Evolutionary conservation across 92 coral and sea anemone genomes (phyloP), one percentile per base, ranked within the genome.

Genomic region (Porites rus): DNA sequence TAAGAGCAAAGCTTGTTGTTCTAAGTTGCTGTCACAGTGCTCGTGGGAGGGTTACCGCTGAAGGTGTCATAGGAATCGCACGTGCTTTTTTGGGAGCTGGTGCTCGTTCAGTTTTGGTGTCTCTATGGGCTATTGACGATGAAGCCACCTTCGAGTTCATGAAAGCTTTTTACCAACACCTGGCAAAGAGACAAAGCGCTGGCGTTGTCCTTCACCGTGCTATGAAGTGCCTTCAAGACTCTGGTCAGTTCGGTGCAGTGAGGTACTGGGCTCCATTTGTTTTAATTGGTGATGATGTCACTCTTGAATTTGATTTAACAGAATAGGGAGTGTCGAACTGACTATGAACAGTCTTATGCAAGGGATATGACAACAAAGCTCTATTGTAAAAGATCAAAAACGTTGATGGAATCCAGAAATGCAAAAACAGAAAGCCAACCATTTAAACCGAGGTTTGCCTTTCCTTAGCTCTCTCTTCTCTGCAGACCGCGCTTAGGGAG

Each of bases 31-130:
- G 89, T 63, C 43, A 76, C 61, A 76, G 82, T 13, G 89, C 65
- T n/a, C 67, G 52, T 28, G 89, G 89, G 50, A 28, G 77, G 21
- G 70, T 86, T 69, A 61, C 65, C 13, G 16, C 84, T 61, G 89
- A 86, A 13, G 84, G 89, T 20, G 89, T 86, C 1, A 50, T 77
- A 60, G 89, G 89, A 4, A 31, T 86, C 52, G 64, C 89, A 18
- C 84, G 89, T n/a, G 62, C 89, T 6, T 86, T 86, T 63, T 72
- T 86, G 63, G 84, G 83, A 11, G 84, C 89, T 21, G 89, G 89
- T 8, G 84, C 89, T 8, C 84, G 84, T 64, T 58, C 84, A 7
- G 89, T 85, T 25, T 76, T 85, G 21, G 83, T 73, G 21, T 69
- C 89, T 0, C 67, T 85, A 20, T 85, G 89, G 89, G 73, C 64